Evolutionary conservation across 2,113 vertebrate genomes (phyloP), one percentile per base, ranked within the genome.

Genomic region (Hemicordylus capensis): DNA sequence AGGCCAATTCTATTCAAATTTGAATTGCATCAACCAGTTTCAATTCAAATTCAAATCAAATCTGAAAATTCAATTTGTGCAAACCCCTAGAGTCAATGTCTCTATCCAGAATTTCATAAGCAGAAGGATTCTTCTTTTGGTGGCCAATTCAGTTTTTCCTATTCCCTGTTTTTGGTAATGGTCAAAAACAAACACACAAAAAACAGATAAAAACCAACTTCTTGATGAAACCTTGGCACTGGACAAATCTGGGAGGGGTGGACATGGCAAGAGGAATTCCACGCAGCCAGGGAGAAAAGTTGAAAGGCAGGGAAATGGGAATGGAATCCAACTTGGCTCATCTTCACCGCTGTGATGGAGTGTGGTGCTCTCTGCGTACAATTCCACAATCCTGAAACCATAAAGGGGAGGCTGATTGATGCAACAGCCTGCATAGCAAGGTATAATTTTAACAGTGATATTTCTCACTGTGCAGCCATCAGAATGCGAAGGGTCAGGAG

Each of bases 401-500:
- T 78, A 56, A 39, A 78, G 81, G 11, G 51, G 88, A 90, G n/a
- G n/a, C 86, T 93, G 94, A 93, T 89, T 87, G 93, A 59, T 92
- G 89, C 91, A 89, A 91, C 90, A 85, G 90, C 90, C 83, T 56
- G 89, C 90, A 93, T 87, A 91, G 94, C 91, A 95, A 93, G 93
- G 89, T 93, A 91, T 92, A 93, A 93, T 95, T 94, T 94, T 64
- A 89, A 92, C 91, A 88, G 94, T 89, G 4, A 0, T 92, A 87
- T 94, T 95, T 93, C 94, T 95, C 94, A 88, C 91, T 92, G 91
- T 90, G 92, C 91, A 92, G 12, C 92, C 91, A 94, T 93, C 91
- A 93, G 93, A 95, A 95, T 95, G 94, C 94, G 94, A 95, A 95
- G 93, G 93, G 94, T 95, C 92, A 94, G 89, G 66, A 92, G 91